These are phyloP conservation scores for Luffia ferchaultella DNA, from an alignment of 2,888 invertebrate species.

Conservation along the genomic window DNA sequence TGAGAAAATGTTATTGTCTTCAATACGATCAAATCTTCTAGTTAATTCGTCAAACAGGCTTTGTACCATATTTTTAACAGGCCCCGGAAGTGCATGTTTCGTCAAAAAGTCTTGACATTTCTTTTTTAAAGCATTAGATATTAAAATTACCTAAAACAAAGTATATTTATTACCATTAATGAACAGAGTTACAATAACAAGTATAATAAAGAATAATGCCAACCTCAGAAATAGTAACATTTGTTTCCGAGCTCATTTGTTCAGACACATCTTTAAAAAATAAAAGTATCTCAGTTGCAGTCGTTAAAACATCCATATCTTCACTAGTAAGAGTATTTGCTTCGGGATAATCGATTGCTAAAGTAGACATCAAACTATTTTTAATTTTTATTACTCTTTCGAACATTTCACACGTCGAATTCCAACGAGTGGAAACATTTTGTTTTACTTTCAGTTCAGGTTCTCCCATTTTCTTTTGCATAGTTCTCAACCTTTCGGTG, in stretches of 20 bases:
- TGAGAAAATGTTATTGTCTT: background rate
- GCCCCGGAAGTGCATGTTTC: background rate
- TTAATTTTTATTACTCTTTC: background rate
- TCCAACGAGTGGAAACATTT: slow-evolving; percentile 1
- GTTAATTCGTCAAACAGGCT: background rate
- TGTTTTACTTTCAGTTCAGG: slow-evolving; percentile 5
- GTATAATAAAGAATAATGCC: too few species aligned
- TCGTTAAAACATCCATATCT: slow-evolving; percentile 1
- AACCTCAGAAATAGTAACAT: slow-evolving; percentile 1
- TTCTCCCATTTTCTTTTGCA: slow-evolving; percentile 4
- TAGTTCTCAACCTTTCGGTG: background rate
- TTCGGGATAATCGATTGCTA: slow-evolving; percentile 3
- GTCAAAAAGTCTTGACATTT: background rate
- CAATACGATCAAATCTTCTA: slow-evolving; percentile 1
- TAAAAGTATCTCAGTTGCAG: background rate
- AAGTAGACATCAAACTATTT: background rate
- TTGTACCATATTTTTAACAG: background rate
- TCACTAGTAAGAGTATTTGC: slow-evolving; percentile 2
- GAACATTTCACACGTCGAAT: background rate
- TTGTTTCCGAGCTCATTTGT: slow-evolving; percentile 6
- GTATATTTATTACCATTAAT: too few species aligned
- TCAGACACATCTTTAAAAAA: slow-evolving; percentile 4
- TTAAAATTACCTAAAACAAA: too few species aligned
- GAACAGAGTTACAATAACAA: too few species aligned
- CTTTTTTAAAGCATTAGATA: slow-evolving; percentile 2